Base-by-base conservation (phyloP, 1,140 invertebrate species). In the Apis dorsata region DNA sequence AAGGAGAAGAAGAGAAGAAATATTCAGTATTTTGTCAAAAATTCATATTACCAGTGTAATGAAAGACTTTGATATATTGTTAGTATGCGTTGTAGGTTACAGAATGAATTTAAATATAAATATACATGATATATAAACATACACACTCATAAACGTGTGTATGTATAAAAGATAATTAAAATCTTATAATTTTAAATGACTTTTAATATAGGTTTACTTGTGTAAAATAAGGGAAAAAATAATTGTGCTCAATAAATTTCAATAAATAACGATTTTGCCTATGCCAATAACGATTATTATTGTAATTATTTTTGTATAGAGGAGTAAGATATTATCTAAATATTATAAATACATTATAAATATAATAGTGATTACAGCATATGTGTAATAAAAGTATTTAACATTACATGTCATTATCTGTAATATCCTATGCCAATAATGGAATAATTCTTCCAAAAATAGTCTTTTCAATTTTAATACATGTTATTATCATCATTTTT, bases 241-340 rank as follows among this genome's bases (percentile, higher is more conserved):
- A 90, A 90, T 86, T 90, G 90, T 90, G 90, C 90, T 90, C 90
- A 90, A 90, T 88, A 89, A 90, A 90, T 90, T 90, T 90, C 89
- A 90, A 90, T 90, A 90, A 90, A 90, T 90, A 85, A 90, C 83
- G 81, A 90, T 90, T 90, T 90, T 90, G 90, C 89, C 89, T 90
- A 90, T 90, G 89, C 90, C 87, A 90, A 90, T 86, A 86, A 90
- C 73, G 53, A 85, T 90, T 83, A 88, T 88, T 90, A 89, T 65
- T 86, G 81, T 74, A 79, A 76, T 84, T 89, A 86, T 88, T 89
- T 88, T 88, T 88, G 62, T 86, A 81, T 81, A 83, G 68, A 79
- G 68, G 57, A 75, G 65, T 83, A 83, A 83, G 84, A 76, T 77
- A 66, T 82, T 82, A 82, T 82, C 84, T 73, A 49, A 19, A 71